These are phyloP conservation scores for Chondrilla cf. caribensis DNA, from an alignment of 37 sponge, comb jelly and placozoan species.

Conservation along the genomic window DNA sequence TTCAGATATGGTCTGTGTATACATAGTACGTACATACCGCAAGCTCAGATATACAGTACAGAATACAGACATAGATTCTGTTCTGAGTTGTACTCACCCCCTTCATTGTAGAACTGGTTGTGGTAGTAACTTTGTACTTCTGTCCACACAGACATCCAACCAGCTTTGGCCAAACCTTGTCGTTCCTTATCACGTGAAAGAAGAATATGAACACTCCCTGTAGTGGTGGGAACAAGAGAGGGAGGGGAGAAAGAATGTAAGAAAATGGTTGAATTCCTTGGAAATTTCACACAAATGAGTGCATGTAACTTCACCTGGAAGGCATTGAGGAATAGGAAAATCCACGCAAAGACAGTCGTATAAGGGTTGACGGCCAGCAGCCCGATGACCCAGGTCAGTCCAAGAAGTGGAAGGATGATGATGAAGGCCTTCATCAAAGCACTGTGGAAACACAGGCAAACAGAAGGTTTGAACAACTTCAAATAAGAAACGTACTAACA, in stretches of 20 bases:
- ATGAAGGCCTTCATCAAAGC: constrained; percentile 11
- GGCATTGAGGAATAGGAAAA: constrained; percentile 22
- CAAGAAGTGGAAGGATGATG: constrained; percentile 8
- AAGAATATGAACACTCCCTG: constrained; percentile 31
- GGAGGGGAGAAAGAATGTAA: too few relatives aligned
- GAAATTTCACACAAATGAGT: too few relatives aligned
- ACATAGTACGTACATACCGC: too few relatives aligned
- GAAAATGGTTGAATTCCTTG: too few relatives aligned
- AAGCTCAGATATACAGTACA: too few relatives aligned
- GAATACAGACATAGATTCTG: too few relatives aligned
- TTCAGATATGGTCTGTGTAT: background rate
- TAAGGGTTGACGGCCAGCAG: constrained; percentile 20
- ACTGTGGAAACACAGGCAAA: background rate
- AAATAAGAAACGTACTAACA: too few relatives aligned
- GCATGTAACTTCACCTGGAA: constrained; percentile 5
- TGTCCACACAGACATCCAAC: background rate
- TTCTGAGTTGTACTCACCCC: constrained; percentile 16
- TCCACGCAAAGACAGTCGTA: constrained; percentile 26
- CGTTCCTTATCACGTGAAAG: constrained; percentile 15
- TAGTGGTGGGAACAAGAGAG: background rate
- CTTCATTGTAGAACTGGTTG: background rate
- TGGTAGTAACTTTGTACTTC: background rate
- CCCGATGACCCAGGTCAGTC: constrained; percentile 24
- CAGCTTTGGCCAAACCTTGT: constrained; percentile 13
- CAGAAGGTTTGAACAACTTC: background rate